Conservation (phyloP, 2,888 invertebrate genomes). For the Drosophila imparisetae region DNA sequence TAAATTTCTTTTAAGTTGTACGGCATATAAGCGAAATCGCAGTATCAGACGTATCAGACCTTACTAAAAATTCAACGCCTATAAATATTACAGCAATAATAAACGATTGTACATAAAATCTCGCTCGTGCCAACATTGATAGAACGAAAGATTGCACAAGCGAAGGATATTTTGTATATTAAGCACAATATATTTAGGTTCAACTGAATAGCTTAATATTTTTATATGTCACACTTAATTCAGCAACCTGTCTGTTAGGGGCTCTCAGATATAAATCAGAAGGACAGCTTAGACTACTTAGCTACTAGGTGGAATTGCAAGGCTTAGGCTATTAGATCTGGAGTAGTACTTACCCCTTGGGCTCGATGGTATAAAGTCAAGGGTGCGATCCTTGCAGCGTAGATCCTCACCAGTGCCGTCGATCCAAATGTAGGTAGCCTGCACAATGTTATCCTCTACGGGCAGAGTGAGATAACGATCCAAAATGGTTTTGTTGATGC, state of each 20-base stretch:
- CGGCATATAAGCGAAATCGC: constrained; percentile 43
- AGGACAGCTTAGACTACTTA: neutral
- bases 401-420: constrained; percentile 95
- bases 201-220: neutral
- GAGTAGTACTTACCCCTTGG: constrained; percentile 88
- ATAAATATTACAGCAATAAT: neutral
- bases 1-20: constrained; percentile 51
- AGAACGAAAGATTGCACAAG: neutral
- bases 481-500: constrained; percentile 90
- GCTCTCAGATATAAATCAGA: constrained; percentile 15
- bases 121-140: neutral
- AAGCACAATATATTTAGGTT: neutral
- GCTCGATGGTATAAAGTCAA: constrained; percentile 91
- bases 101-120: neutral
- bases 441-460: constrained; percentile 90
- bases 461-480: constrained; percentile 91
- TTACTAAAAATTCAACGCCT: constrained; percentile 11
- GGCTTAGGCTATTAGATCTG: neutral
- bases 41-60: constrained; percentile 59
- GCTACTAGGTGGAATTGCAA: neutral
- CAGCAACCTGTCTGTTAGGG: neutral
- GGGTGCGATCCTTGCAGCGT: constrained; percentile 94
- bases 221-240: neutral
- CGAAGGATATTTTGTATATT: neutral
- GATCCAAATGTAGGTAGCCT: constrained; percentile 97